phyloP scores from a whole-genome alignment of 35 echinoderm and acorn worm genomes.

The Antedon bifida region DNA sequence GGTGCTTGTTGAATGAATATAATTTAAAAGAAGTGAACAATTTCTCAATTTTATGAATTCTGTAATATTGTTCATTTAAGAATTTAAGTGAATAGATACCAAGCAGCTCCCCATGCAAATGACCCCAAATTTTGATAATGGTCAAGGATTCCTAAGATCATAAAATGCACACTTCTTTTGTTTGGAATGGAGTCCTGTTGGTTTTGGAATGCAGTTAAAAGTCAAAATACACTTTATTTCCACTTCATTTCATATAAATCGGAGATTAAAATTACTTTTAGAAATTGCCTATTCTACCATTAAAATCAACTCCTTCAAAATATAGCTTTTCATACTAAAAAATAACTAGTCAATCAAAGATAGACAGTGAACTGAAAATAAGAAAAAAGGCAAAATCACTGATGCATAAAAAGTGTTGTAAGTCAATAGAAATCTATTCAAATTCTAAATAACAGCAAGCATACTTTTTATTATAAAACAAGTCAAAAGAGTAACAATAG shows the following conservation, averaged over 20 bases:
- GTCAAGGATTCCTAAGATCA: no score
- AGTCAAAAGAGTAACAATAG: no score
- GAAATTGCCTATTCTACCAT: neutral
- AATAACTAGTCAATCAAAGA: neutral
- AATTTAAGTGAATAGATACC: no score
- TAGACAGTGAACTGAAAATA: neutral
- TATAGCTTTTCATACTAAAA: neutral
- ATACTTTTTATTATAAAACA: no score
- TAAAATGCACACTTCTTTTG: neutral
- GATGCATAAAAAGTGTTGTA: neutral
- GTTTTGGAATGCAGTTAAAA: neutral
- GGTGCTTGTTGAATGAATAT: no score
- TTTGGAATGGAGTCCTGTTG: neutral
- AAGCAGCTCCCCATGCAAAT: no score
- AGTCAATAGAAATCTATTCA: no score
- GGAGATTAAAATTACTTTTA: neutral
- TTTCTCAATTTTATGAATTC: no score
- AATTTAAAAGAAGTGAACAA: no score
- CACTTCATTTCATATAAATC: neutral
- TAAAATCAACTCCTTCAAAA: neutral
- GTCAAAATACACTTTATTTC: neutral
- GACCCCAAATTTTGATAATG: no score
- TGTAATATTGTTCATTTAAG: no score
- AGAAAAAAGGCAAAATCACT: neutral
- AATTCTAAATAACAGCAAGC: no score